A percentile compares a stretch with the other conserved stretches of the same genome.
Evolutionary conservation across 2,888 invertebrate genomes (phyloP).

Genomic region (Drosophila paramelanica): DNA sequence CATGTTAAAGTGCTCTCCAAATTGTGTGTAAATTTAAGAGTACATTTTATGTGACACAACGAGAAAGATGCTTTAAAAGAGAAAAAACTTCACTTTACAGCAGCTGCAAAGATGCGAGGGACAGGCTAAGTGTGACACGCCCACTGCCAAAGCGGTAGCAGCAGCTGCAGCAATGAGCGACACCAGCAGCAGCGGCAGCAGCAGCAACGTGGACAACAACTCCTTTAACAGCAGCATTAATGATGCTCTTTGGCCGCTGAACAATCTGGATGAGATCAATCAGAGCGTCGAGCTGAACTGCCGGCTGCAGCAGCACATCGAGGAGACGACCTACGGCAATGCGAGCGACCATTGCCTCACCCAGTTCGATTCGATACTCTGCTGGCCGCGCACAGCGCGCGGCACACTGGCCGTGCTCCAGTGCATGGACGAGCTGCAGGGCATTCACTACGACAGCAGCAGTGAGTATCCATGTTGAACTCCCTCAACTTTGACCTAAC

Average conservation of each 20-base stretch:
- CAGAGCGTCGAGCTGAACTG: conserved; percentile 83
- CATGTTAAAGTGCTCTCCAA: conserved; percentile 5
- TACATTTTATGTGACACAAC: not conserved
- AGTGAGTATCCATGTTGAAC: conserved; percentile 88
- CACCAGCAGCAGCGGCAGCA: conserved; percentile 21
- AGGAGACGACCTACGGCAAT: conserved; percentile 80
- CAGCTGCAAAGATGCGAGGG: conserved; percentile 7
- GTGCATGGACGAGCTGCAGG: conserved; percentile 92
- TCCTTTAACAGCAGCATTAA: conserved; percentile 41
- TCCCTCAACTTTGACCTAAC: conserved; percentile 14
- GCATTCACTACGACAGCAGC: conserved; percentile 91
- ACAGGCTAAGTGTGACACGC: conserved; percentile 11
- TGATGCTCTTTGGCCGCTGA: conserved; percentile 50
- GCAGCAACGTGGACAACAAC: conserved; percentile 22
- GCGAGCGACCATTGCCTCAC: conserved; percentile 87
- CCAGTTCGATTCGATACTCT: conserved; percentile 91
- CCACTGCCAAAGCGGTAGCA: conserved; percentile 13
- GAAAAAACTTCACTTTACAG: not conserved
- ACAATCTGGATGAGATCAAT: conserved; percentile 80
- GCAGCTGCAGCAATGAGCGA: conserved; percentile 46
- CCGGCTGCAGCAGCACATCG: conserved; percentile 81
- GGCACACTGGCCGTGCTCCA: conserved; percentile 89
- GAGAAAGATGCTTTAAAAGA: not conserved
- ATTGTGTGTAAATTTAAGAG: not conserved
- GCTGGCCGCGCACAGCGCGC: conserved; percentile 92